Conservation (phyloP, 2,113 vertebrate genomes). For the Caloenas nicobarica region DNA sequence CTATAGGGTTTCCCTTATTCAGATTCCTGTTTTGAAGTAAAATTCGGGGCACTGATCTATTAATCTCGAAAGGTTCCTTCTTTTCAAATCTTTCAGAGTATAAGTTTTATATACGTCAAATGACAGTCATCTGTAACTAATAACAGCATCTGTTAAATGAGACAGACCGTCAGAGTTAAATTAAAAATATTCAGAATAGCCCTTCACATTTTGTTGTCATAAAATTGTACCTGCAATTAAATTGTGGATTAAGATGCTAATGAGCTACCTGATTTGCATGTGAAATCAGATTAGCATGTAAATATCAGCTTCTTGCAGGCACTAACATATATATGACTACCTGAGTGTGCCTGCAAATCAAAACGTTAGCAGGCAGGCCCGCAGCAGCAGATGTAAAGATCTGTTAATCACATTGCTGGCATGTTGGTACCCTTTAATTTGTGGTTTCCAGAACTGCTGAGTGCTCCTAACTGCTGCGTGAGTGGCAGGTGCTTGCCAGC, state of each 20-base stretch:
- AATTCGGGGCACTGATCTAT: background rate
- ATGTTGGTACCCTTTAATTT: background rate
- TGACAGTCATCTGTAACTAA: conserved; percentile 59
- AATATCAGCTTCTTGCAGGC: conserved; percentile 54
- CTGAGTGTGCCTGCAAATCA: conserved; percentile 56
- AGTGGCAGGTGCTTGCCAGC: background rate
- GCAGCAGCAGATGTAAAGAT: conserved; percentile 7
- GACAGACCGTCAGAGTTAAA: conserved; percentile 51
- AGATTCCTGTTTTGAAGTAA: background rate
- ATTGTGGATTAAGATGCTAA: conserved; percentile 69
- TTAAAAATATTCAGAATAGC: conserved; percentile 61
- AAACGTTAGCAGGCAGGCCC: conserved; percentile 7
- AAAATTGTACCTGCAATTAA: conserved; percentile 69
- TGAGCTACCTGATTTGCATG: conserved; percentile 65
- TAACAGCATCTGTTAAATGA: conserved; percentile 57
- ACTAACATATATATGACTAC: conserved; percentile 54
- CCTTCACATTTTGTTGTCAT: conserved; percentile 64
- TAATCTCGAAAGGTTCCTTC: background rate
- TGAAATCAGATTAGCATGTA: conserved; percentile 69
- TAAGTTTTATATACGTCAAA: background rate
- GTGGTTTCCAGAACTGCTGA: background rate
- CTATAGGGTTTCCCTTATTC: background rate
- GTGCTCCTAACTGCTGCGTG: background rate
- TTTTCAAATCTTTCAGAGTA: background rate
- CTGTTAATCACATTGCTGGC: conserved; percentile 35